Percentiles rank a stretch among this genome's conserved stretches.
phyloP scores from a whole-genome alignment of 2,888 invertebrate genomes.

The Lasius platythorax region DNA sequence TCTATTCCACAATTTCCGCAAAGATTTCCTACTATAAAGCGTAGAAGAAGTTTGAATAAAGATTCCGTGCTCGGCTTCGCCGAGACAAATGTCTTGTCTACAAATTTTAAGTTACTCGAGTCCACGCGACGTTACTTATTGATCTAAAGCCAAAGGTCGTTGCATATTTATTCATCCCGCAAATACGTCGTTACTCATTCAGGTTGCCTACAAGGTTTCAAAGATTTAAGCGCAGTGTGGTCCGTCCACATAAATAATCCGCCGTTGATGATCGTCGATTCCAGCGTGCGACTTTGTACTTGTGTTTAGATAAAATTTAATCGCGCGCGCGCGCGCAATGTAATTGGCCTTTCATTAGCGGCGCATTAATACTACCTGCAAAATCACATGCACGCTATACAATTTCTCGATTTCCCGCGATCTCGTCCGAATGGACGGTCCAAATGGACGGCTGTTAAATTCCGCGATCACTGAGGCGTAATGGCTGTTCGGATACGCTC shows the following conservation, averaged over 20 bases:
- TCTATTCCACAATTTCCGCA: not conserved
- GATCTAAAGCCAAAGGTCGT: constrained; percentile 12
- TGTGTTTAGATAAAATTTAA: constrained; percentile 15
- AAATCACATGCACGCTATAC: constrained; percentile 5
- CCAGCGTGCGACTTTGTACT: not conserved
- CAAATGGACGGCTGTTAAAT: constrained; percentile 27
- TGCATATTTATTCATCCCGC: not conserved
- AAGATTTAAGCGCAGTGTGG: not conserved
- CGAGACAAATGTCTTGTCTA: not conserved
- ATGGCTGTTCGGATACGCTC: constrained; percentile 7
- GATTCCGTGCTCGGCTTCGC: not conserved
- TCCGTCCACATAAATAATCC: constrained; percentile 8
- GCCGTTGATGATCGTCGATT: not conserved
- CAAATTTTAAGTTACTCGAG: constrained; percentile 1
- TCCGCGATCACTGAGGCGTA: constrained; percentile 11
- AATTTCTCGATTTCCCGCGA: constrained; percentile 21
- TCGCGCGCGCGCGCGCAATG: not conserved
- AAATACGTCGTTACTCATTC: constrained; percentile 7
- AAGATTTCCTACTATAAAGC: constrained; percentile 8
- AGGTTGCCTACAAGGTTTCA: not conserved
- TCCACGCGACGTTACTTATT: constrained; percentile 5
- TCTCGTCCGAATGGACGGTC: not conserved
- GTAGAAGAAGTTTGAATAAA: not conserved
- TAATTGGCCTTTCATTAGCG: constrained; percentile 46
- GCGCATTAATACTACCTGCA: constrained; percentile 12